Evolutionary conservation across 2,113 vertebrate species (phyloP), one percentile per base, ranked within the genome.

Genomic region (Ictidomys tridecemlineatus): DNA sequence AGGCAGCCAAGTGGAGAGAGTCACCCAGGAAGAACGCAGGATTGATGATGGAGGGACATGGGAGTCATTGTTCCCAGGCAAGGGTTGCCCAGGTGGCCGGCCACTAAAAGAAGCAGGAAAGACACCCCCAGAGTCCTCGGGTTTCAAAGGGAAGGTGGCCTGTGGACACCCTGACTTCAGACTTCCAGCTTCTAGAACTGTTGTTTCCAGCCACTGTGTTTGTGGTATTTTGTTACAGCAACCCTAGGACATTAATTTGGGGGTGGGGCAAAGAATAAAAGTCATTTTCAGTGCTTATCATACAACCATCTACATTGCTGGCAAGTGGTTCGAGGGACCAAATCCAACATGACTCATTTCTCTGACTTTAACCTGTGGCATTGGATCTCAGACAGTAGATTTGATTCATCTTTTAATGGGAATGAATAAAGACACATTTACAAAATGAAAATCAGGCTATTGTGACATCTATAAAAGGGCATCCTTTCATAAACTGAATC

Each of bases 341-440:
- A 42, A 83, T 82, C 92, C 80, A 94, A 37, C 28, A 51, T 97
- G 97, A 98, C 88, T 98, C 96, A 96, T 74, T 94, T 95, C 85
- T 97, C 18, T 84, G 93, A 91, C 37, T 73, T 87, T 53, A 93
- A 96, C 94, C 77, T 56, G 90, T 89, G 94, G 63, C 90, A 14
- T 4, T 48, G 93, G 63, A 39, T 73, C 87, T 83, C 34, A 51
- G 61, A 94, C 69, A 95, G 79, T 83, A 61, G 80, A 80, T n/a
- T 82, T 86, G 20, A 63, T 97, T 97, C 85, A 80, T 91, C 86
- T 61, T 0, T 79, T 92, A 92, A 9, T 56, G 90, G 73, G 77
- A 70, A 65, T 83, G 61, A 93, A 84, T 51, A 76, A 85, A 72
- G 58, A 32, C 48, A 58, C 80, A 93, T 92, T 97, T 93, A 93